Conservation (phyloP, 2,797 vertebrate species). For the Chromis chromis region DNA sequence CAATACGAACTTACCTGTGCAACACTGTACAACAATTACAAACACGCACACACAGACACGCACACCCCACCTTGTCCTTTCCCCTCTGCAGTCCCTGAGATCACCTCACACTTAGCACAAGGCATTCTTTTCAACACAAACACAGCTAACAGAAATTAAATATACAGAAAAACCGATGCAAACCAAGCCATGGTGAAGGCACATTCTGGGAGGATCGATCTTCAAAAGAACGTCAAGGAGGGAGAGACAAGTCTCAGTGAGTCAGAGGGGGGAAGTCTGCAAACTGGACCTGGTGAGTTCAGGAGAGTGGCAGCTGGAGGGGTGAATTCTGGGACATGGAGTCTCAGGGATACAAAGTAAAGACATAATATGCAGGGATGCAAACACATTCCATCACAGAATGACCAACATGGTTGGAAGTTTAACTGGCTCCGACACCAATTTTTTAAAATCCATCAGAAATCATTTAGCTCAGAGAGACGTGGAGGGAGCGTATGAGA, state of each 20-base stretch:
- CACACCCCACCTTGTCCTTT: slow-evolving; percentile 30
- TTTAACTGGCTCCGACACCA: not conserved
- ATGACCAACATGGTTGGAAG: not conserved
- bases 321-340: slow-evolving; percentile 38
- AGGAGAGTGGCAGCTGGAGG: slow-evolving; percentile 38
- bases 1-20: slow-evolving; percentile 41
- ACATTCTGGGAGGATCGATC: slow-evolving; percentile 79
- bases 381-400: slow-evolving; percentile 46
- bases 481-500: too few species aligned
- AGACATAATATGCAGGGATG: slow-evolving; percentile 52
- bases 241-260: slow-evolving; percentile 26
- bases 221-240: slow-evolving; percentile 55
- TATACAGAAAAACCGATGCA: slow-evolving; percentile 45
- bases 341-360: slow-evolving; percentile 11
- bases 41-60: slow-evolving; percentile 16
- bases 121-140: slow-evolving; percentile 68
- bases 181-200: slow-evolving; percentile 80
- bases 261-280: slow-evolving; percentile 23
- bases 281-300: slow-evolving; percentile 35
- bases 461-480: too few species aligned
- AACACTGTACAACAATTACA: slow-evolving; percentile 65
- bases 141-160: slow-evolving; percentile 49
- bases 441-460: not conserved
- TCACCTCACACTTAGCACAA: slow-evolving; percentile 79
- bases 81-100: slow-evolving; percentile 82